Percentiles rank a stretch among this genome's conserved stretches.
Conservation (phyloP, 2,113 vertebrate genomes). For the Gavia stellata region DNA sequence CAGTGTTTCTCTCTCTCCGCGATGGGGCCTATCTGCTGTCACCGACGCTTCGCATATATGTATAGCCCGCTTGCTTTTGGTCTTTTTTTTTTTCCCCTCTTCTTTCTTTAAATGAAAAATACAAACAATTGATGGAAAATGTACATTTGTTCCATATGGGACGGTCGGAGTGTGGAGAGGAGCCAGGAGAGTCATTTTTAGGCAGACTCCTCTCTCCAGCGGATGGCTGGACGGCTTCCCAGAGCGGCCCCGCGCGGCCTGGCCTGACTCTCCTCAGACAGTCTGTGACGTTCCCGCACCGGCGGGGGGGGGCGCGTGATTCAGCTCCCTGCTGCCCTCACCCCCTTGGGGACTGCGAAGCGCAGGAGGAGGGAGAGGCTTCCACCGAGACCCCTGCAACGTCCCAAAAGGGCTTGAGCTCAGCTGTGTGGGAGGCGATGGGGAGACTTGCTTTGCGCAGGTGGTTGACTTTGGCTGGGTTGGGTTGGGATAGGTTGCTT, state of each 20-base stretch:
- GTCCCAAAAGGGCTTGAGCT: neutral
- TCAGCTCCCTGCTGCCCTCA: neutral
- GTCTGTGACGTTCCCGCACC: conserved; percentile 20
- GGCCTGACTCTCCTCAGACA: conserved; percentile 63
- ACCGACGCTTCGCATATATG: neutral
- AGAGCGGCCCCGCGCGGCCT: conserved; percentile 57
- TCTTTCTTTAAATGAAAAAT: conserved; percentile 61
- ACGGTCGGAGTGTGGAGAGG: conserved; percentile 50
- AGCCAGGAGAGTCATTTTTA: conserved; percentile 62
- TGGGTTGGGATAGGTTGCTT: neutral
- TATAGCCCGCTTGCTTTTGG: neutral
- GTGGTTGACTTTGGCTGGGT: neutral
- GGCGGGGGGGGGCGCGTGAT: neutral
- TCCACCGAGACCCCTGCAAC: neutral
- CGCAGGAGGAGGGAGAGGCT: neutral
- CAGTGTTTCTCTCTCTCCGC: conserved; percentile 19
- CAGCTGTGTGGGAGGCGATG: rapidly evolving
- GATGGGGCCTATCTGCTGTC: conserved; percentile 39
- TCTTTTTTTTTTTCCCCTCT: neutral
- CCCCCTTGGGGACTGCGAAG: neutral
- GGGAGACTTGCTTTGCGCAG: neutral
- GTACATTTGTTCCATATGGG: conserved; percentile 73
- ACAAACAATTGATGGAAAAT: conserved; percentile 68
- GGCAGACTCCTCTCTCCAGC: conserved; percentile 50
- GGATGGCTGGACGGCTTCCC: conserved; percentile 68